These are phyloP conservation scores for Dichetophora obliterata DNA, from an alignment of 2,888 invertebrate genomes.

Conservation along the genomic window DNA sequence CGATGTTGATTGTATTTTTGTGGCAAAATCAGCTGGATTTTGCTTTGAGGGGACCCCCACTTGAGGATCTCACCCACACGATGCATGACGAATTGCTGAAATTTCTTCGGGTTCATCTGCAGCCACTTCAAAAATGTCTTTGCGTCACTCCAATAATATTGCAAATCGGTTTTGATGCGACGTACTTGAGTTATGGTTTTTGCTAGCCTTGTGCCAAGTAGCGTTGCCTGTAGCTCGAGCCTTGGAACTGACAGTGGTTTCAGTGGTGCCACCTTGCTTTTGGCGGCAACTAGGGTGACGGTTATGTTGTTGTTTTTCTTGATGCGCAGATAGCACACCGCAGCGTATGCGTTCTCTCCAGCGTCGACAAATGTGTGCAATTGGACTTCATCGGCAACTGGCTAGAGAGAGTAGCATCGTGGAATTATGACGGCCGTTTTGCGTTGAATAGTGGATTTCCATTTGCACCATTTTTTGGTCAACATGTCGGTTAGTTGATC, in stretches of 20 bases:
- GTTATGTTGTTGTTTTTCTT: constrained; percentile 13
- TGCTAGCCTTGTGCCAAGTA: constrained; percentile 36
- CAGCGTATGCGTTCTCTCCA: constrained; percentile 42
- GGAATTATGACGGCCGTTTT: constrained; percentile 20
- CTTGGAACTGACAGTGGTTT: constrained; percentile 44
- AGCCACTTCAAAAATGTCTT: constrained; percentile 45
- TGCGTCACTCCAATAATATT: constrained; percentile 38
- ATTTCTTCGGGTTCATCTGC: constrained; percentile 41
- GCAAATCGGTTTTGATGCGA: constrained; percentile 9
- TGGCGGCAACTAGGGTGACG: constrained; percentile 36
- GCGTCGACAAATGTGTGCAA: constrained; percentile 43
- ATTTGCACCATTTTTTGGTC: background rate
- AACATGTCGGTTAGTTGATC: background rate
- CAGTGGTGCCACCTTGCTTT: constrained; percentile 39
- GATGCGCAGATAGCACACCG: constrained; percentile 38
- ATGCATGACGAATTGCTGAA: constrained; percentile 45
- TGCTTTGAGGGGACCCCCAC: constrained; percentile 46
- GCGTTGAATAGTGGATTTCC: constrained; percentile 12
- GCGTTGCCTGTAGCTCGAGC: constrained; percentile 43
- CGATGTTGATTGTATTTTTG: constrained; percentile 28
- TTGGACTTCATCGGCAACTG: background rate
- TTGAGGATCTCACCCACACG: constrained; percentile 46
- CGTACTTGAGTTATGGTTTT: constrained; percentile 41
- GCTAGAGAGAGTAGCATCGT: constrained; percentile 19
- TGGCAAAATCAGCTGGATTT: constrained; percentile 44